Percentiles rank a stretch among this genome's conserved stretches.
These are phyloP conservation scores for Sussaba pulchella DNA, from an alignment of 2,888 invertebrate genomes.

Conservation along the genomic window DNA sequence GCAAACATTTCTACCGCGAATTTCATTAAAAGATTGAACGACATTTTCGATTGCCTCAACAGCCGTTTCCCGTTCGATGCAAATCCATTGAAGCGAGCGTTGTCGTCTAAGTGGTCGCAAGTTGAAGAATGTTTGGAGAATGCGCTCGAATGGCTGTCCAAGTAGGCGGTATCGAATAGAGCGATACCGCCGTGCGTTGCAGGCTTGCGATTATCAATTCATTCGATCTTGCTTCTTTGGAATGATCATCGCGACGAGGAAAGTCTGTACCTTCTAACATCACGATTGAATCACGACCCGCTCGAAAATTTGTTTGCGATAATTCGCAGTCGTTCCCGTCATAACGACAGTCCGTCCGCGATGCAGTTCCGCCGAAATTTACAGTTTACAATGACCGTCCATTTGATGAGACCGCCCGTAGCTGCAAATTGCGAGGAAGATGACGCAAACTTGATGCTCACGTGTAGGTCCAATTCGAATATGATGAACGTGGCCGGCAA, in stretches of 20 bases:
- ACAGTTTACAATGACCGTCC: conserved; percentile 56
- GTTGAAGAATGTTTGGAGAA: no score
- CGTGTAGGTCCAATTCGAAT: no score
- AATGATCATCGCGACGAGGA: conserved; percentile 46
- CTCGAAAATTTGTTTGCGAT: conserved; percentile 66
- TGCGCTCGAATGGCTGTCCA: background rate
- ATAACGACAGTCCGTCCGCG: conserved; percentile 62
- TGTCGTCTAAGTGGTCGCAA: background rate
- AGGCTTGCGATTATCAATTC: conserved; percentile 69
- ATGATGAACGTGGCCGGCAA: no score
- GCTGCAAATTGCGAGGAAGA: conserved; percentile 60
- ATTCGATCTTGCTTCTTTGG: conserved; percentile 63
- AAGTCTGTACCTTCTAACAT: conserved; percentile 56
- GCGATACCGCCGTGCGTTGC: conserved; percentile 68
- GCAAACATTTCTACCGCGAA: conserved; percentile 64
- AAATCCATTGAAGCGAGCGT: conserved; percentile 55
- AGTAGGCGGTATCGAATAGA: conserved; percentile 51
- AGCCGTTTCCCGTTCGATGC: conserved; percentile 42
- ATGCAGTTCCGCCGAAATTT: conserved; percentile 63
- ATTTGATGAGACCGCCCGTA: conserved; percentile 46
- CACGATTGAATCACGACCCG: conserved; percentile 64
- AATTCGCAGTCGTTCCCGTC: conserved; percentile 48
- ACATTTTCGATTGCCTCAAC: conserved; percentile 68
- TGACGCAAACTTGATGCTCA: conserved; percentile 2
- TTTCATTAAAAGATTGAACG: conserved; percentile 69